These are phyloP conservation scores for Rissa tridactyla DNA, from an alignment of 2,113 vertebrate genomes.

Conservation along the genomic window DNA sequence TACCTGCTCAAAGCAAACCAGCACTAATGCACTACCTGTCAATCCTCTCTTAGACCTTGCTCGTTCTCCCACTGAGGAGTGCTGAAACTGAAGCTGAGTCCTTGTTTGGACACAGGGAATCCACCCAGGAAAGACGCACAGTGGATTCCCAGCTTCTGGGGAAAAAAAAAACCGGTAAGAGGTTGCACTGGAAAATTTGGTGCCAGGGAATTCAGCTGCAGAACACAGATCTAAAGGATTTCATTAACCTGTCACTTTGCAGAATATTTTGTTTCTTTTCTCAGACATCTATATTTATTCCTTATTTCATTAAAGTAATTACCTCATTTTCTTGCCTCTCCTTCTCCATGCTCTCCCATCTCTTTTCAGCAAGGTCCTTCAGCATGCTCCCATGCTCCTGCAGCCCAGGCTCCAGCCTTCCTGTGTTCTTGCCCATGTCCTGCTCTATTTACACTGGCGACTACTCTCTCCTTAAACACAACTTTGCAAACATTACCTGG, in stretches of 20 bases:
- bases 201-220: neutral
- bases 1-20: neutral
- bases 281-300: neutral
- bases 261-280: neutral
- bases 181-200: neutral
- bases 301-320: neutral
- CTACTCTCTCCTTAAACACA: neutral
- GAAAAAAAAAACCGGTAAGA: neutral
- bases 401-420: neutral
- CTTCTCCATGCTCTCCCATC: neutral
- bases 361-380: neutral
- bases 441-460: neutral
- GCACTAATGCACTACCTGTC: neutral
- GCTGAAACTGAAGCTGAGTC: neutral
- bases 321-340: neutral
- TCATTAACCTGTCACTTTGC: neutral
- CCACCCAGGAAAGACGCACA: neutral
- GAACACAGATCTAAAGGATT: neutral
- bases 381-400: neutral
- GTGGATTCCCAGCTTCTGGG: neutral
- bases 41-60: neutral
- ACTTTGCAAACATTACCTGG: neutral
- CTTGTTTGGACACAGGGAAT: neutral
- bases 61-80: neutral
- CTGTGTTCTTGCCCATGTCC: neutral